Percentiles rank a stretch among this genome's conserved stretches.
Evolutionary conservation across 1,140 invertebrate genomes (phyloP).

Genomic region (Yoshiicerus persimilis): DNA sequence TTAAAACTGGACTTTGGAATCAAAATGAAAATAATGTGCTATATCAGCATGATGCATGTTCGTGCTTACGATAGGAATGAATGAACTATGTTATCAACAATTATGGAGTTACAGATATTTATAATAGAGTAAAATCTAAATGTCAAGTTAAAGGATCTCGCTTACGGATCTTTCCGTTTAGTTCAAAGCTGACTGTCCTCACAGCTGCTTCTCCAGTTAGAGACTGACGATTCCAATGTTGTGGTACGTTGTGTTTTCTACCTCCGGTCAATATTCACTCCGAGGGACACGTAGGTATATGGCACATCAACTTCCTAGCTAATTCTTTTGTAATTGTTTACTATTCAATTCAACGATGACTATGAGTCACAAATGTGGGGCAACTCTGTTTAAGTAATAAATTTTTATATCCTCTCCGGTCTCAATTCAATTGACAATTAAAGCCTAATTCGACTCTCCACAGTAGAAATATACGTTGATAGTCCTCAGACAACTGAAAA

Average conservation of each 20-base stretch:
- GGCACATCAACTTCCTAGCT: too few species aligned
- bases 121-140: neutral
- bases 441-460: neutral
- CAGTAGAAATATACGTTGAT: too few species aligned
- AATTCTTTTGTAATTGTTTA: neutral
- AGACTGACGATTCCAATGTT: neutral
- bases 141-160: neutral
- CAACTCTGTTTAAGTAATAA: neutral
- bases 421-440: neutral
- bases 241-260: neutral
- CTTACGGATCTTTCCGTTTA: neutral
- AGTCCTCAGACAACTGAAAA: neutral
- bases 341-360: neutral
- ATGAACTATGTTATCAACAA: neutral
- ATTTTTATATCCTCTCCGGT: neutral
- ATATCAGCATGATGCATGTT: neutral
- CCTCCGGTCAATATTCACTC: neutral
- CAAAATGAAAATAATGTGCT: neutral
- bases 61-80: neutral
- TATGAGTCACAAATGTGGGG: neutral
- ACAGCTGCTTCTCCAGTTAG: neutral
- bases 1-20: neutral
- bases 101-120: neutral
- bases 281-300: too few species aligned
- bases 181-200: neutral